A percentile compares a stretch with the other conserved stretches of the same genome.
phyloP scores from a whole-genome alignment of 2,113 vertebrate genomes.

The Tachysurus vachellii region DNA sequence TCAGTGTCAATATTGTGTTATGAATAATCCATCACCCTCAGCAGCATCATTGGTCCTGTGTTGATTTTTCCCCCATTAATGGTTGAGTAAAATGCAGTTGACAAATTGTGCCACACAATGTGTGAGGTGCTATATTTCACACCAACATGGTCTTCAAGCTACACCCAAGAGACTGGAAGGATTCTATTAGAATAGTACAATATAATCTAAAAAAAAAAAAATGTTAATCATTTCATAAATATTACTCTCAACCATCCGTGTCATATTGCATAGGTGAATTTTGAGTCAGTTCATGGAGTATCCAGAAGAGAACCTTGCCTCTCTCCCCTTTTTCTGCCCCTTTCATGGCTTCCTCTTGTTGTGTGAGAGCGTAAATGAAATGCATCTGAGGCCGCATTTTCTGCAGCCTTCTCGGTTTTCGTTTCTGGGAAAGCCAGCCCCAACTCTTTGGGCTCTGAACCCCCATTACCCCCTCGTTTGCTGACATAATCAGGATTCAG shows the following conservation, averaged over 20 bases:
- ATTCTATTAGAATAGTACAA: not conserved
- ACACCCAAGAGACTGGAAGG: not conserved
- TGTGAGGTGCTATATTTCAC: not conserved
- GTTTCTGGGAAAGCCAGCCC: slow-evolving; percentile 75
- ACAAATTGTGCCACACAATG: not conserved
- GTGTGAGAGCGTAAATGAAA: slow-evolving; percentile 58
- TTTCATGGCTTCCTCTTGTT: slow-evolving; percentile 55
- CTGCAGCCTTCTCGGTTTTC: slow-evolving; percentile 68
- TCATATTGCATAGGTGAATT: not conserved
- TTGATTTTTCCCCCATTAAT: not conserved
- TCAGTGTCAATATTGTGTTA: not conserved
- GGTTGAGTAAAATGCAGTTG: not conserved
- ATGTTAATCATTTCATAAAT: too few species aligned
- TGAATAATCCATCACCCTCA: not conserved
- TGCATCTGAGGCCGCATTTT: slow-evolving; percentile 28
- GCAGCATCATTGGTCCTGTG: not conserved
- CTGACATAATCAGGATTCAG: slow-evolving; percentile 70
- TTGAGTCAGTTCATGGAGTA: not conserved
- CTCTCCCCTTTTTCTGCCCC: slow-evolving; percentile 40
- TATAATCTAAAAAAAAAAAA: not conserved
- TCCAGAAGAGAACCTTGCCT: slow-evolving; percentile 52
- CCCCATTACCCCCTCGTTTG: slow-evolving; percentile 60
- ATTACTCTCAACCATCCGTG: not conserved
- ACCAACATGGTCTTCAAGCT: not conserved
- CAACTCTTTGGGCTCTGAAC: slow-evolving; percentile 67